Evolutionary conservation across 2,797 vertebrate genomes (phyloP).

Genomic region (Anableps anableps): DNA sequence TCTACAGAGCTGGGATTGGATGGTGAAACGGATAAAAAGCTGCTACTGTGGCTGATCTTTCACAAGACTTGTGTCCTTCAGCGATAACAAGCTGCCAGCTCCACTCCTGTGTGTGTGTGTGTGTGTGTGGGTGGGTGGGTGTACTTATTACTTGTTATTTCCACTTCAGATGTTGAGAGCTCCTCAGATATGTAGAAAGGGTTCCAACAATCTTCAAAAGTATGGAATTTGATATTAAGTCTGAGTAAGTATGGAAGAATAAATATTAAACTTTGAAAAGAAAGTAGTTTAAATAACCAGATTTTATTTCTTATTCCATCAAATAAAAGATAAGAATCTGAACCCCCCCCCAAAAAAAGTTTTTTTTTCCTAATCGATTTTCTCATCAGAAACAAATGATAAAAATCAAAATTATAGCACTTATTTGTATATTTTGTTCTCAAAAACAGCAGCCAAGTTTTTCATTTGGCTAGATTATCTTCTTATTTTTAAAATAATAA

Average conservation of each 20-base stretch:
- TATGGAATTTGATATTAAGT: background rate
- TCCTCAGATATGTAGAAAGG: background rate
- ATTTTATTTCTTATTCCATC: background rate
- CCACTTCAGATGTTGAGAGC: background rate
- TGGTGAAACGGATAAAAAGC: background rate
- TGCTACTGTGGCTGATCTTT: background rate
- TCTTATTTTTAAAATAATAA: background rate
- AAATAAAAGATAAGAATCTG: background rate
- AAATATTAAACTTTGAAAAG: background rate
- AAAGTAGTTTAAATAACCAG: background rate
- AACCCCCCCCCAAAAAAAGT: too few species aligned
- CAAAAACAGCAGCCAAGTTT: background rate
- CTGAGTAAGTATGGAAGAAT: background rate
- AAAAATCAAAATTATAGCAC: background rate
- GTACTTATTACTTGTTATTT: background rate
- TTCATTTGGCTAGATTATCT: background rate
- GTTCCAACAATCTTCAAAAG: background rate
- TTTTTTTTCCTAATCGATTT: background rate
- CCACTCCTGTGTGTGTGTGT: background rate
- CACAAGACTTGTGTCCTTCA: slow-evolving; percentile 46
- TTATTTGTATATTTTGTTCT: background rate
- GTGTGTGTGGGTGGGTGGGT: background rate
- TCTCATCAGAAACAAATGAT: background rate
- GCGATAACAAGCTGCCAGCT: slow-evolving; percentile 60
- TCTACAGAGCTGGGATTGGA: background rate